Evolutionary conservation across 2,888 invertebrate species (phyloP), one percentile per base, ranked within the genome.

Genomic region (Mactromeris polynyma): DNA sequence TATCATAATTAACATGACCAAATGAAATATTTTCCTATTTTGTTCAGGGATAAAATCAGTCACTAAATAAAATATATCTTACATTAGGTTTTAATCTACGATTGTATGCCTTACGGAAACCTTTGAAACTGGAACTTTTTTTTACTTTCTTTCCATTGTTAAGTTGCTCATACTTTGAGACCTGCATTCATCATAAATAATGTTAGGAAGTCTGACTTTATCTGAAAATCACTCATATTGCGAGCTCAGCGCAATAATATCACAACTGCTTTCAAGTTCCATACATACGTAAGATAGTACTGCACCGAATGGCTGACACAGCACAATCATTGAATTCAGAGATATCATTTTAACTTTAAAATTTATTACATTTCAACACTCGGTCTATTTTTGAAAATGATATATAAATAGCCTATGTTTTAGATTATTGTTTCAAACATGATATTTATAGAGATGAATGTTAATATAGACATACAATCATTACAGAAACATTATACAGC

Each of bases 61-160:
- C 33, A 19, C 40, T 42, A 81, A 64, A 42, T 81, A 26, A 81
- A 80, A 85, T 54, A 33, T 31, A 58, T 82, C 89, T 89, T 89
- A 89, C 89, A 81, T 54, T 84, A 11, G 86, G 38, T 38, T 83
- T 87, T 42, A 69, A 58, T 84, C 86, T 85, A 82, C 85, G 87
- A 42, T 82, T 85, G 82, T 88, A 78, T 21, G 69, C 80, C 51
- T 86, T 87, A 83, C 86, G 81, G 83, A 91, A 91, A 7, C 89
- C 87, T 83, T 86, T 89, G 85, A 91, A 91, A 83, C 91, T 91
- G 85, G 91, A 85, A 78, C 91, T 91, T 89, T 91, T 91, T 89
- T 91, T 91, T n/a, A 91, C 85, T 87, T 91, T 91, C 89, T 85
- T 89, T 26, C 85, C 85, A 38, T 58, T 40, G 80, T 33, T 73